Evolutionary conservation across 2,797 vertebrate genomes (phyloP).

Genomic region (Chelonia mydas): DNA sequence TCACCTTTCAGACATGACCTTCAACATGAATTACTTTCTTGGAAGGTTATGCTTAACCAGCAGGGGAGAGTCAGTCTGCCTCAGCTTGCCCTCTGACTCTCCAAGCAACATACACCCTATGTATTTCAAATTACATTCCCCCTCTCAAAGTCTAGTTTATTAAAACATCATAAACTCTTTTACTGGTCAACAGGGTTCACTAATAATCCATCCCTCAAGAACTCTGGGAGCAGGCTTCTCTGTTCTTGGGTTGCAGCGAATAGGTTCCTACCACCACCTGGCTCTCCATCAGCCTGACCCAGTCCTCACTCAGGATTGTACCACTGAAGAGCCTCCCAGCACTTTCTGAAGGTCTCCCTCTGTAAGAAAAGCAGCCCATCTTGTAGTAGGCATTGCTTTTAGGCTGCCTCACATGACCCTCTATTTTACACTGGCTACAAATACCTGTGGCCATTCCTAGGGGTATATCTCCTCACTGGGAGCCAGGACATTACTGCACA

Average conservation of each 20-base stretch:
- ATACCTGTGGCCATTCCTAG: not conserved
- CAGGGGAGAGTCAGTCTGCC: not conserved
- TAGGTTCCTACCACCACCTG: not conserved
- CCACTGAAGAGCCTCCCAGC: not conserved
- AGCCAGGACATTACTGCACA: fast-evolving
- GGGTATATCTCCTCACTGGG: not conserved
- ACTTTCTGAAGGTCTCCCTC: not conserved
- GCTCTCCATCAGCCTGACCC: not conserved
- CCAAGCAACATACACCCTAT: not conserved
- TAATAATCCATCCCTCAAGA: not conserved
- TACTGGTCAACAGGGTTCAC: not conserved
- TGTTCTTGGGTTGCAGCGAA: not conserved
- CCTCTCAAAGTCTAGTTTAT: slow-evolving; percentile 8
- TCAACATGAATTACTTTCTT: not conserved
- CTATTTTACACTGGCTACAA: not conserved
- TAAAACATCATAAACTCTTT: not conserved
- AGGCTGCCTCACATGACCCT: not conserved
- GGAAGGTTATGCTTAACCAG: not conserved
- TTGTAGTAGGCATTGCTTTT: not conserved
- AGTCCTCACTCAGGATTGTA: not conserved
- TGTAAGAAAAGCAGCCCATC: fast-evolving
- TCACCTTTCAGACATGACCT: not conserved
- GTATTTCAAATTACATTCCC: not conserved
- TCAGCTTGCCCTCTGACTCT: not conserved
- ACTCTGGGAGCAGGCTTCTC: not conserved